Evolutionary conservation across 2,797 vertebrate species (phyloP), one percentile per base, ranked within the genome.

Genomic region (Erpetoichthys calabaricus): DNA sequence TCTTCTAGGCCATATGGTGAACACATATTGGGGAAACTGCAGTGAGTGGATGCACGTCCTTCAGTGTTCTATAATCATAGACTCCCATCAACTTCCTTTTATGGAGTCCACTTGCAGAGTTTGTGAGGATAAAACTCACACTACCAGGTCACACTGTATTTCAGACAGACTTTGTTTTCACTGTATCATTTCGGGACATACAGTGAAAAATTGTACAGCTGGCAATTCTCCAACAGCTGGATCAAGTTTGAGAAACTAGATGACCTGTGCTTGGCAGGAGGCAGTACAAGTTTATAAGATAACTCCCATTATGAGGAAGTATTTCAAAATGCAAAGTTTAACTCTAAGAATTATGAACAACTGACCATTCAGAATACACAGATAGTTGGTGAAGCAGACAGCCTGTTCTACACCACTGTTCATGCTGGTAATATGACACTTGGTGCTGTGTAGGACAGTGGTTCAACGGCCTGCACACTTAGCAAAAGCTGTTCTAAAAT

Each of bases 401-500:
- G 67, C 5, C 45, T 72, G 7, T 74, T 74, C 6, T 62, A 71
- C 45, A 43, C 60, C 0, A 9, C 64, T 2, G 67, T 71, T 1
- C 51, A 0, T 2, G 10, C 71, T 0, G 70, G 64, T 45, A 59
- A 56, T 8, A n/a, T 1, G 3, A 47, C 53, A 1, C 0, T 69
- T 1, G 42, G 52, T 2, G 65, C 64, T 1, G 63, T 70, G 67
- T 41, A 74, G 2, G 63, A 69, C 42, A 63, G 66, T 5, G 60
- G 67, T 3, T 68, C 63, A 2, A 69, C 73, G 66, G 64, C 67
- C 1, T 73, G 68, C 3, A 75, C 64, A 2, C 25, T 70, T 3
- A 74, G 62, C 25, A 25, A 25, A 25, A 25, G 25, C 25, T 25
- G 25, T 25, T 25, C 25, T 25, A 25, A 25, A 25, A 25, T 25